A percentile compares a stretch with the other conserved stretches of the same genome.
phyloP scores from a whole-genome alignment of 2,888 invertebrate genomes.

The Amiota communis region DNA sequence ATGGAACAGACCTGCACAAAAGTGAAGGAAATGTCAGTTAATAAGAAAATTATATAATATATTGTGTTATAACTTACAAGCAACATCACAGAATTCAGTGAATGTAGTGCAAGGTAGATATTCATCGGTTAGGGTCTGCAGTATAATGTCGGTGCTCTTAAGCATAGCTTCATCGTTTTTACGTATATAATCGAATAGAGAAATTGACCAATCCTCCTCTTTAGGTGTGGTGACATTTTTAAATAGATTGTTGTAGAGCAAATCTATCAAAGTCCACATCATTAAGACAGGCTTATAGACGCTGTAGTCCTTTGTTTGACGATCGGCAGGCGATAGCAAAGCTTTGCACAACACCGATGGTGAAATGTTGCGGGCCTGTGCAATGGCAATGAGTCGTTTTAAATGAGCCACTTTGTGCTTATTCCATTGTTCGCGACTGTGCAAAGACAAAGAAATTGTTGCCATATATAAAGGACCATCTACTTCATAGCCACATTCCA shows the following conservation, averaged over 20 bases:
- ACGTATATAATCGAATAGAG: conserved; percentile 92
- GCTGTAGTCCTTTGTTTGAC: conserved; percentile 80
- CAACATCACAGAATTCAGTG: conserved; percentile 93
- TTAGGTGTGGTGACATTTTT: conserved; percentile 85
- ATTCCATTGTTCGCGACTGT: conserved; percentile 86
- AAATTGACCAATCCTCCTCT: conserved; percentile 91
- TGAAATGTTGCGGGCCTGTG: conserved; percentile 85
- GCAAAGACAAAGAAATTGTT: conserved; percentile 85
- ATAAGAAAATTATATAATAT: neutral
- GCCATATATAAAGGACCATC: conserved; percentile 94
- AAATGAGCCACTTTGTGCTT: conserved; percentile 81
- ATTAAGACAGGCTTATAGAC: conserved; percentile 90
- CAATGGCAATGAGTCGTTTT: conserved; percentile 83
- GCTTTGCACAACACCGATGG: conserved; percentile 74
- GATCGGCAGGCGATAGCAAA: conserved; percentile 73
- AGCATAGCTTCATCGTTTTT: conserved; percentile 93
- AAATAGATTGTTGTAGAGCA: conserved; percentile 88
- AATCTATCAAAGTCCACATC: conserved; percentile 89
- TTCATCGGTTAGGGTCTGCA: conserved; percentile 89
- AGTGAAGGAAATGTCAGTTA: neutral
- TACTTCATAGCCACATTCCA: conserved; percentile 90
- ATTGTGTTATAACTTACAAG: conserved; percentile 74
- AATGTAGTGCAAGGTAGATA: conserved; percentile 91
- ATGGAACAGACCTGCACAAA: conserved; percentile 64
- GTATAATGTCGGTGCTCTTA: conserved; percentile 88